These are phyloP conservation scores for Narcine bancroftii DNA, from an alignment of 2,113 vertebrate species.

Conservation along the genomic window DNA sequence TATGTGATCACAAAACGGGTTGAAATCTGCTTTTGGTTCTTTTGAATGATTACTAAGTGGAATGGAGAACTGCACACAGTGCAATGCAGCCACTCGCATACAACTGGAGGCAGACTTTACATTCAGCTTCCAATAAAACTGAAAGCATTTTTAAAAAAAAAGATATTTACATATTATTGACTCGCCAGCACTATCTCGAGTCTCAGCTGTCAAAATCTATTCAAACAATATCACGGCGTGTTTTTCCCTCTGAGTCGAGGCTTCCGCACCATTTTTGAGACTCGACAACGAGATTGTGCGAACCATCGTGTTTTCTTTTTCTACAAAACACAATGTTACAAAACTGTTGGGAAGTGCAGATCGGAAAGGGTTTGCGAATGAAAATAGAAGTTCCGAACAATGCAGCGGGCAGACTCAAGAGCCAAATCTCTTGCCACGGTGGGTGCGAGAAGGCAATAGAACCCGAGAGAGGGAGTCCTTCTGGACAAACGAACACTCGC, in stretches of 20 bases:
- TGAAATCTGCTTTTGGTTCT: background rate
- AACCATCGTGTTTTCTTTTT: background rate
- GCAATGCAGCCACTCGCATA: background rate
- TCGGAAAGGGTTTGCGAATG: background rate
- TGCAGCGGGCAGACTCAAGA: background rate
- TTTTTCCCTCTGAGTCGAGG: background rate
- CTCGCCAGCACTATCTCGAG: background rate
- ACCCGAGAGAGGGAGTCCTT: background rate
- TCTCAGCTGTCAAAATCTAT: constrained; percentile 21
- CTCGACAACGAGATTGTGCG: background rate
- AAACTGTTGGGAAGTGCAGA: background rate
- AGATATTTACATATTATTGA: background rate
- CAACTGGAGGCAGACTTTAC: background rate
- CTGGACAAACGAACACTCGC: background rate
- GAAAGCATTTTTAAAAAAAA: background rate
- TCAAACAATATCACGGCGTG: background rate
- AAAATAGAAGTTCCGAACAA: constrained; percentile 1
- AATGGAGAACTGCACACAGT: background rate
- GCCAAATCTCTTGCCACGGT: background rate
- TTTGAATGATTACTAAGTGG: background rate
- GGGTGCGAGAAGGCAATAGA: background rate
- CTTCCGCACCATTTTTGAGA: background rate
- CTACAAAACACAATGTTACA: background rate
- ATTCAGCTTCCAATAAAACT: background rate
- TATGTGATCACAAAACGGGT: background rate